Conservation (phyloP, 2,888 invertebrate genomes). For the Gisinianus flammeolus region DNA sequence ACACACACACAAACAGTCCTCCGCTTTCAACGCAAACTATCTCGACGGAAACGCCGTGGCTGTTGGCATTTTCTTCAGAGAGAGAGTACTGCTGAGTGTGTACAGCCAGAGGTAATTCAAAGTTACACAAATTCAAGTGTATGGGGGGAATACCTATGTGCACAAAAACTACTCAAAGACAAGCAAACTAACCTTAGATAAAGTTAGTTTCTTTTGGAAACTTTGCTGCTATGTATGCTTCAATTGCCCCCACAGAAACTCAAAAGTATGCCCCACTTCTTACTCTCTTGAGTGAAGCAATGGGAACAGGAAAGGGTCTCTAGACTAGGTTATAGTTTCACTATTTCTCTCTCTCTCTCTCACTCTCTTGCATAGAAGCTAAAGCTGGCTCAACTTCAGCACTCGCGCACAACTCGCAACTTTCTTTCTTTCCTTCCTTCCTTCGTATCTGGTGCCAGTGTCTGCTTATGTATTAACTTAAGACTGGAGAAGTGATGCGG, state of each 20-base stretch:
- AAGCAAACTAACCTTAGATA: slow-evolving; percentile 10
- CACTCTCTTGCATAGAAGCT: no score
- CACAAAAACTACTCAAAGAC: neutral
- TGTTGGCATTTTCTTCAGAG: neutral
- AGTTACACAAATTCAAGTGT: slow-evolving; percentile 15
- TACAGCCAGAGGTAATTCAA: neutral
- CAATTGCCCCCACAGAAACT: slow-evolving; percentile 4
- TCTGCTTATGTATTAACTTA: neutral
- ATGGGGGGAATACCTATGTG: neutral
- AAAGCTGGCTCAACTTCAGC: slow-evolving; percentile 5
- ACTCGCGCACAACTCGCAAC: neutral
- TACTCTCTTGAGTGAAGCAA: neutral
- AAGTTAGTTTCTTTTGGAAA: slow-evolving; percentile 8
- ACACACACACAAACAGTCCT: neutral
- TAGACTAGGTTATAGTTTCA: no score
- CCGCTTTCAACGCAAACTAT: no score
- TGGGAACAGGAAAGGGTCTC: neutral
- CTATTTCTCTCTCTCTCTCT: no score
- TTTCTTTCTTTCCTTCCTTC: slow-evolving; percentile 10
- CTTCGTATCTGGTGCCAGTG: neutral
- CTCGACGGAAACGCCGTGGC: neutral
- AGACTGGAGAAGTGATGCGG: slow-evolving; percentile 8
- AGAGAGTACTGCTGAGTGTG: neutral
- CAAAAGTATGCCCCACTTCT: neutral
- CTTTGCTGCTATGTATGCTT: neutral